Evolutionary conservation across 2,888 invertebrate genomes (phyloP), one percentile per base, ranked within the genome.

Genomic region (Tanytarsus gracilentus): DNA sequence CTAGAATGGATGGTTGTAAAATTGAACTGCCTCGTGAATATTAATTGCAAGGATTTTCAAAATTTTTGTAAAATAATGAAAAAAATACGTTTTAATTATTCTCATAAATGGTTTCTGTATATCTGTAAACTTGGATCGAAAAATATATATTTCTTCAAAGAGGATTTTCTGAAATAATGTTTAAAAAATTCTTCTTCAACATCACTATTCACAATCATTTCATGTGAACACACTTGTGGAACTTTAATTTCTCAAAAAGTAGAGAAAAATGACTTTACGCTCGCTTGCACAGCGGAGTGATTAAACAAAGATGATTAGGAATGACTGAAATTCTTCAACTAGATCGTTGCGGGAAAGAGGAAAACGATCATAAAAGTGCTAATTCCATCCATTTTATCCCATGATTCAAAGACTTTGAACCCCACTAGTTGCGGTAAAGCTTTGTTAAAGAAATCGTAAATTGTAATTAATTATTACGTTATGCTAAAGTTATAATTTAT

Each of bases 391-490:
- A 51, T 30, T 25, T 11, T 23, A 53, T 58, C 29, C 58, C 29
- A 39, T 40, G 58, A 48, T 53, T 53, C 53, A 53, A 36, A 29
- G 36, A 48, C 40, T 23, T 48, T 58, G 25, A 21, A 48, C n/a
- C 29, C 30, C 27, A 21, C 16, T 21, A 49, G 5, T 23, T 23
- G 21, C 8, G 9, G n/a, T 16, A 21, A 23, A 21, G 21, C 9
- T 9, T 4, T 16, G 14, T 3, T 14, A 40, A 56, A 40, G 26
- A 56, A 56, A 56, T 56, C 23, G 48, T 58, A 58, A 58, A 58
- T 58, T 58, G 58, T 58, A 58, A 58, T 58, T 58, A 58, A 58
- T 58, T 39, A 48, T 21, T n/a, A n/a, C 40, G 40, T 40, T 16
- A 16, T 40, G 7, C 48, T 16, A 26, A 4, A 3, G 27, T 27